Conservation (phyloP, 1,140 invertebrate species). For the Pseudomyrmex flavicornis region DNA sequence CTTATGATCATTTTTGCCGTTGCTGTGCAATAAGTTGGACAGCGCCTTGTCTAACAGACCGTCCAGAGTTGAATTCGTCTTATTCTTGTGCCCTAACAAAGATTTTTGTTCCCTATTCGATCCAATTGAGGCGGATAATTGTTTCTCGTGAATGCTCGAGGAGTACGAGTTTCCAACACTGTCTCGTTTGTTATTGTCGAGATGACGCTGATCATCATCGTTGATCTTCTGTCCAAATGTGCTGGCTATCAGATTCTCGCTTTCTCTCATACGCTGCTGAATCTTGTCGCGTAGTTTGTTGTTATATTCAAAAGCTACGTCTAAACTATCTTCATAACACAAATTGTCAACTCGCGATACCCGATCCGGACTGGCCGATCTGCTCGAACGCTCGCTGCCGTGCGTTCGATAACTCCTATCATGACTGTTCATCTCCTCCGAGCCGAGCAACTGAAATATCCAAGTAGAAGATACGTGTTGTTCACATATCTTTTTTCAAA, state of each 20-base stretch:
- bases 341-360: constrained; percentile 76
- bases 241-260: constrained; percentile 81
- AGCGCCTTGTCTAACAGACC: constrained; percentile 82
- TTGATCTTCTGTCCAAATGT: constrained; percentile 77
- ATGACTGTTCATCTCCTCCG: constrained; percentile 80
- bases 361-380: constrained; percentile 76
- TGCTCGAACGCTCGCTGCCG: constrained; percentile 77
- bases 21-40: constrained; percentile 82
- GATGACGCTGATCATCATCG: constrained; percentile 9
- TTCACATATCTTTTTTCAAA: not conserved
- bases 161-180: constrained; percentile 48
- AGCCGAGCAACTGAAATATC: constrained; percentile 81
- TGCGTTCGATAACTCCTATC: constrained; percentile 77
- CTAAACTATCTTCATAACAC: constrained; percentile 83
- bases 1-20: constrained; percentile 83
- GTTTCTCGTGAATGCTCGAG: constrained; percentile 38
- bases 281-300: constrained; percentile 84
- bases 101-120: constrained; percentile 46
- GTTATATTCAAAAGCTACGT: constrained; percentile 84
- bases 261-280: constrained; percentile 83
- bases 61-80: constrained; percentile 77
- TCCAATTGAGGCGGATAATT: constrained; percentile 22
- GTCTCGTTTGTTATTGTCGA: constrained; percentile 18
- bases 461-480: not conserved
- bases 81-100: constrained; percentile 74